phyloP scores from a whole-genome alignment of 1,140 invertebrate species.

The Dendroctonus ponderosae region DNA sequence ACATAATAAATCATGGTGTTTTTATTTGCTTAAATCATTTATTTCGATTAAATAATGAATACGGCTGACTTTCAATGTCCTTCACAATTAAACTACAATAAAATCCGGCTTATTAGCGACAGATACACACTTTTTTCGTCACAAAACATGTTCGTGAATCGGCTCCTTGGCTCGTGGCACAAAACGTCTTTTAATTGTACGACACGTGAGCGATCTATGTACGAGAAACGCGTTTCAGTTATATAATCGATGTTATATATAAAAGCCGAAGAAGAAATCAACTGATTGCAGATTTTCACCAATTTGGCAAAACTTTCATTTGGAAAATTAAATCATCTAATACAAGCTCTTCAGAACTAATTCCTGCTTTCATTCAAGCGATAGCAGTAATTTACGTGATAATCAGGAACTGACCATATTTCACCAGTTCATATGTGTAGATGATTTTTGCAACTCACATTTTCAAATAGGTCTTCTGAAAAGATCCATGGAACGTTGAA shows the following conservation, averaged over 20 bases:
- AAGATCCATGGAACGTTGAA: too few species aligned
- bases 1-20: too few species aligned
- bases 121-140: background rate
- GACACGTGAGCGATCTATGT: slow-evolving; percentile 2
- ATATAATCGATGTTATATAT: background rate
- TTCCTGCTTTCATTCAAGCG: too few species aligned
- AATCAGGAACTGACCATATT: too few species aligned
- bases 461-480: too few species aligned
- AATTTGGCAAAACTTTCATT: background rate
- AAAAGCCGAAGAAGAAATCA: background rate
- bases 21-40: too few species aligned
- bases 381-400: too few species aligned
- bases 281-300: slow-evolving; percentile 1
- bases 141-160: slow-evolving; percentile 1
- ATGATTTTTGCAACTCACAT: too few species aligned
- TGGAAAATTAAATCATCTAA: background rate
- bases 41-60: too few species aligned
- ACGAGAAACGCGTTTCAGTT: slow-evolving; percentile 7
- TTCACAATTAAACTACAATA: background rate
- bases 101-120: background rate
- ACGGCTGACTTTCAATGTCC: background rate
- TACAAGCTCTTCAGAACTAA: too few species aligned
- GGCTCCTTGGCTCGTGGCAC: background rate
- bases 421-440: too few species aligned
- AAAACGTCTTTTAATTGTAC: slow-evolving; percentile 13